Conservation (phyloP, 2,113 vertebrate genomes). For the Cyprinodon tularosa region DNA sequence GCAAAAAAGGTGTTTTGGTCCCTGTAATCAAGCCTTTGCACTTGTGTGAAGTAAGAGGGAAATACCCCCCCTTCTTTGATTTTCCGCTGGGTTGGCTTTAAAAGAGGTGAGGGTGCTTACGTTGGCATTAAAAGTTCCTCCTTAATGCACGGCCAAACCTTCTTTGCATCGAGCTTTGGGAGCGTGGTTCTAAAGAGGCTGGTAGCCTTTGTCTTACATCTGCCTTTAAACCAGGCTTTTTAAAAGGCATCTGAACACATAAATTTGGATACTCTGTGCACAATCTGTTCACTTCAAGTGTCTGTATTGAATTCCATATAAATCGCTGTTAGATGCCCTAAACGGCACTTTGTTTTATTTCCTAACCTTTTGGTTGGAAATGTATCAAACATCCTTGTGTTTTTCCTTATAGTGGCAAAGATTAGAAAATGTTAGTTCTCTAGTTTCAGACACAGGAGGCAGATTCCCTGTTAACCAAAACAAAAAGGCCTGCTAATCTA, state of each 20-base stretch:
- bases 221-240: slow-evolving; percentile 36
- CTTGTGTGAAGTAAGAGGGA: slow-evolving; percentile 69
- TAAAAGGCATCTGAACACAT: slow-evolving; percentile 37
- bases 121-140: slow-evolving; percentile 58
- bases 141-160: slow-evolving; percentile 24
- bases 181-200: slow-evolving; percentile 51
- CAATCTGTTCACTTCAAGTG: not conserved
- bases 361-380: not conserved
- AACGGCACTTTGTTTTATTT: not conserved
- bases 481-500: no score
- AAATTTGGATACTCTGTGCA: slow-evolving; percentile 1
- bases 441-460: not conserved
- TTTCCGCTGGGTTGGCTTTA: slow-evolving; percentile 58
- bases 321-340: not conserved
- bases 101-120: slow-evolving; percentile 54
- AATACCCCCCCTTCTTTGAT: slow-evolving; percentile 62
- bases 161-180: slow-evolving; percentile 44
- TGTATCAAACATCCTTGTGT: not conserved
- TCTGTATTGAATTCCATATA: not conserved
- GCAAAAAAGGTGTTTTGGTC: slow-evolving; percentile 46
- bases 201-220: slow-evolving; percentile 49
- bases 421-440: not conserved
- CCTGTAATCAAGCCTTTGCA: slow-evolving; percentile 78
- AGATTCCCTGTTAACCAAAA: not conserved
- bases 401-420: not conserved